Evolutionary conservation across 2,797 vertebrate species (phyloP).

Genomic region (Calcarius lapponicus): DNA sequence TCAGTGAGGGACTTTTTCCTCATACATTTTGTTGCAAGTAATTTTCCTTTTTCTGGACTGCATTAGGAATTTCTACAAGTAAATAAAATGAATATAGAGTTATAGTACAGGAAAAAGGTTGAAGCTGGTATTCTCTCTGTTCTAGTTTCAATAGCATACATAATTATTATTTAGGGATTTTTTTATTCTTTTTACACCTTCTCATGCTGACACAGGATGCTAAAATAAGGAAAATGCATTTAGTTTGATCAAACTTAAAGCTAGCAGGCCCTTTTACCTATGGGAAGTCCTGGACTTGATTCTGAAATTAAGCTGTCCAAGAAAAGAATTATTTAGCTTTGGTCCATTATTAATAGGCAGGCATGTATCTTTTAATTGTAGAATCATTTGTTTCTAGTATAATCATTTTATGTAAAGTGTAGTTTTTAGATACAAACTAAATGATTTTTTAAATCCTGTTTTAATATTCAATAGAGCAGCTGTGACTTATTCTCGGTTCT

Average conservation of each 20-base stretch:
- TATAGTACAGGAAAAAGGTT: not conserved
- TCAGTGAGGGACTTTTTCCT: not conserved
- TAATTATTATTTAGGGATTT: not conserved
- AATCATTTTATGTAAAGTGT: not conserved
- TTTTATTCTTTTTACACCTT: not conserved
- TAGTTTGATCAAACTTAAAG: not conserved
- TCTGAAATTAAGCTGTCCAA: not conserved
- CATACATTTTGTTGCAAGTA: not conserved
- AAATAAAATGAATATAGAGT: not conserved
- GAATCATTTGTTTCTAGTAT: not conserved
- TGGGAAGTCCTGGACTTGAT: not conserved
- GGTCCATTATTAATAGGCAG: not conserved
- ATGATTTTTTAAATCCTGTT: fast-evolving
- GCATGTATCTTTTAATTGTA: not conserved
- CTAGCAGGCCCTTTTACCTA: not conserved
- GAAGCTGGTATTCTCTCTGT: not conserved
- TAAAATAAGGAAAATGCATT: not conserved
- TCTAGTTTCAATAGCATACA: not conserved
- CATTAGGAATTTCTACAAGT: not conserved
- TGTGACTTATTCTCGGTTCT: not conserved
- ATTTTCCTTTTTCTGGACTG: not conserved
- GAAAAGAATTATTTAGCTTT: not conserved
- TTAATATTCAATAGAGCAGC: not conserved
- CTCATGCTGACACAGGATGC: not conserved
- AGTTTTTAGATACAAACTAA: not conserved